Evolutionary conservation across 2,797 vertebrate species (phyloP).

Genomic region (Crax fasciolata): DNA sequence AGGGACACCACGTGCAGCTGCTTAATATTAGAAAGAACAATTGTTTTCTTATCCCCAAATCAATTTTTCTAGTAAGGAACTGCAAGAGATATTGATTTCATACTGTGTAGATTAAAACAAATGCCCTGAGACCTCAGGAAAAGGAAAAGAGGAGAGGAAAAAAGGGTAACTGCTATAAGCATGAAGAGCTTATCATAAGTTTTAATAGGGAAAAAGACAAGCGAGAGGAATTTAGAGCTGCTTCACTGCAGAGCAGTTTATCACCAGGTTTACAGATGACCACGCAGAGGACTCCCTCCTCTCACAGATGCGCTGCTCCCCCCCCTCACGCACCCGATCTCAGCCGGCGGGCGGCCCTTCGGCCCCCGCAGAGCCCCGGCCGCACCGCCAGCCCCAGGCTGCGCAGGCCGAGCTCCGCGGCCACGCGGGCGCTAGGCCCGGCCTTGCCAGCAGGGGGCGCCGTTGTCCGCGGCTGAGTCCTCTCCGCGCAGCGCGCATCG

Average conservation of each 20-base stretch:
- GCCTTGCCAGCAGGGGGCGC: not conserved
- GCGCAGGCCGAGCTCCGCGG: not conserved
- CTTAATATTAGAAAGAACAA: not conserved
- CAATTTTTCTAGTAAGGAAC: not conserved
- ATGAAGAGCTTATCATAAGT: not conserved
- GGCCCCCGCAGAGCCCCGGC: too few species aligned
- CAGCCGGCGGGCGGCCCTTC: not conserved
- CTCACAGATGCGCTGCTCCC: not conserved
- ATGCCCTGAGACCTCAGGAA: not conserved
- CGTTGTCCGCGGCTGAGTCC: not conserved
- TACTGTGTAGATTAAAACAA: not conserved
- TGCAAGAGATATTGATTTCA: not conserved
- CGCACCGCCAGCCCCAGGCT: too few species aligned
- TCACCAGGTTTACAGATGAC: not conserved
- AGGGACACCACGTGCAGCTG: not conserved
- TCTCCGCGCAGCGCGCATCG: too few species aligned
- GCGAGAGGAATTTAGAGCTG: not conserved
- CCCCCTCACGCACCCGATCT: too few species aligned
- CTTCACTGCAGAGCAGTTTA: not conserved
- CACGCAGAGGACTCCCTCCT: not conserved
- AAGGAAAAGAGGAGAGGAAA: fast-evolving
- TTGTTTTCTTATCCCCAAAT: not conserved
- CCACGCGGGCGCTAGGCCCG: too few species aligned
- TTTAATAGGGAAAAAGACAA: not conserved
- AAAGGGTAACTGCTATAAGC: not conserved